Base-by-base conservation (phyloP, 1,140 invertebrate genomes). In the Drosophila rhopaloa region DNA sequence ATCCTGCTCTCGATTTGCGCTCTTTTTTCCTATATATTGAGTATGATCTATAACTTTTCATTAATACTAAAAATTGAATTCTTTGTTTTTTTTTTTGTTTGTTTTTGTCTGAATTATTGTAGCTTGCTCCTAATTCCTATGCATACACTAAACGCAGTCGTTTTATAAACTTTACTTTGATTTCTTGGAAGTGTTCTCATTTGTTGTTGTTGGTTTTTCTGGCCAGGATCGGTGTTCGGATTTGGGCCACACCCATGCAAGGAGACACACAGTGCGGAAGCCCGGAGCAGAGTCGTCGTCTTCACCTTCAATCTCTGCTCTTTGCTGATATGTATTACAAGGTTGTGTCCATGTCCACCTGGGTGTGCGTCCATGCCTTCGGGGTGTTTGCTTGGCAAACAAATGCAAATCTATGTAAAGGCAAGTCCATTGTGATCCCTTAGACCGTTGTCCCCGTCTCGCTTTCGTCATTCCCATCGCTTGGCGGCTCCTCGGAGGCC, bases 111-210 rank as follows among this genome's bases (percentile, higher is more conserved):
- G 40, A 55, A 54, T 70, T 70, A 70, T 55, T 66, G 24, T 70
- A 55, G 62, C 53, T 73, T 53, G 16, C n/a, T 65, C 59, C 59
- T 68, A 67, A 29, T 32, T 43, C 37, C 37, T 72, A 70, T 58
- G 38, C 71, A 48, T 77, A 78, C 41, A 60, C 60, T 74, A 78
- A 71, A 71, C 65, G 76, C 81, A 85, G 77, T 84, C 81, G 81
- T 81, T 85, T 80, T 82, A 76, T 80, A 83, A 84, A 84, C 71
- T 56, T 62, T 76, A 76, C 63, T 80, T 80, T 83, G 74, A 77
- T 77, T 77, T 66, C 60, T 58, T 81, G 79, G 79, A 81, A 81
- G 79, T 82, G 72, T 58, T 70, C 44, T 61, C 55, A 66, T 41
- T 46, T 61, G 48, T 51, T 51, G 48, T 54, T 61, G 48, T 70